Base-by-base conservation (phyloP, 2,797 vertebrate genomes). In the Cyprinella venusta region DNA sequence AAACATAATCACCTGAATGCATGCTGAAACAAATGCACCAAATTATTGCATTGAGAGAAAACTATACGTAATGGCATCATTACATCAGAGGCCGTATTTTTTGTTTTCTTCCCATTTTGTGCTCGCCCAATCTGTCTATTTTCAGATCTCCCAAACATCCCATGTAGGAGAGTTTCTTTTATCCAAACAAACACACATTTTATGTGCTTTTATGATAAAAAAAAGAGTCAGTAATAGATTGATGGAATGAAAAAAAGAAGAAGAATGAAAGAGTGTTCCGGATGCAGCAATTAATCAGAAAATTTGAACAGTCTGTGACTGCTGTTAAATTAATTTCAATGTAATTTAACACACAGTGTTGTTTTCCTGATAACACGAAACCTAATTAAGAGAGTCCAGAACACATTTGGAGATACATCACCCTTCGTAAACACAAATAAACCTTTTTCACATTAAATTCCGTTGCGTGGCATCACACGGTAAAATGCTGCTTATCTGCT, bases 1-100 rank as follows among this genome's bases (percentile, higher is more conserved):
- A 76, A 85, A 76, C 56, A 84, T 85, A 84, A 84, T 88, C 76
- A 77, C 79, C 74, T 80, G 83, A 84, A 74, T 71, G 81, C 45
- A 33, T 56, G 64, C 70, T 79, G 71, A 79, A 77, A 81, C 52
- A 65, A 81, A 85, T 68, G 40, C 74, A 75, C 64, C 50, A 84
- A 85, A 70, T 79, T 76, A 78, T 68, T 67, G 50, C 52, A 26
- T 76, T 77, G 76, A 48, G 54, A 30, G 33, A 85, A 83, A 83
- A 67, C 72, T 77, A 42, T 74, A 71, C 26, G 67, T 56, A 69
- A 59, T 76, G 63, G 77, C 72, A 81, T 50, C 81, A 81, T 84
- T 80, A 82, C 82, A 82, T 54, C 18, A n/a, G 79, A 67, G 72
- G 63, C 40, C 10, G 18, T 63, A 40, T 80, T 81, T 78, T 33